phyloP scores from a whole-genome alignment of 2,888 invertebrate genomes.

The Troglohyphantes excavatus region DNA sequence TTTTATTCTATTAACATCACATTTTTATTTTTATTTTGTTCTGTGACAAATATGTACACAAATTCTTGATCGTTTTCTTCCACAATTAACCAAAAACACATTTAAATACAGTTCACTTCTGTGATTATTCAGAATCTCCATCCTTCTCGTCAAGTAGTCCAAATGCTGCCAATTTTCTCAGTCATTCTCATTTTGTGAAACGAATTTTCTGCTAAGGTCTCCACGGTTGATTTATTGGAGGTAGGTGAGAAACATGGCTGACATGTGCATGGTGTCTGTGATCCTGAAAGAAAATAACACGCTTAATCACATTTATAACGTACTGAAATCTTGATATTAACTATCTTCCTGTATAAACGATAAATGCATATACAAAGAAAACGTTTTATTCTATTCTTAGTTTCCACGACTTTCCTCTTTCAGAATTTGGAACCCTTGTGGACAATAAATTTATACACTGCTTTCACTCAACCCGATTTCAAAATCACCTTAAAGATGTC shows the following conservation, averaged over 20 bases:
- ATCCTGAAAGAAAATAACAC: conserved; percentile 14
- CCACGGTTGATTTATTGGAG: conserved; percentile 74
- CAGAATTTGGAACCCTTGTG: too few relatives aligned
- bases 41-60: neutral
- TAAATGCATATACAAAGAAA: too few relatives aligned
- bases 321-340: too few relatives aligned
- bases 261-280: conserved; percentile 44
- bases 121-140: neutral
- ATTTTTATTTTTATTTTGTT: neutral
- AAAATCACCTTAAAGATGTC: too few relatives aligned
- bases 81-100: neutral
- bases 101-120: neutral
- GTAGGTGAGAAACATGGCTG: conserved; percentile 53
- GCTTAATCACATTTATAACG: too few relatives aligned
- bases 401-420: too few relatives aligned
- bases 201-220: conserved; percentile 43
- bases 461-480: too few relatives aligned
- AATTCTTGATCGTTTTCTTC: neutral
- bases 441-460: too few relatives aligned
- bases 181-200: neutral
- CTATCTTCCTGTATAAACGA: too few relatives aligned
- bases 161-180: too few relatives aligned
- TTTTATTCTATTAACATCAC: neutral
- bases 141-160: neutral
- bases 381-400: too few relatives aligned